Percentiles rank a stretch among this genome's conserved stretches.
Conservation (phyloP, 2,113 vertebrate genomes). For the Pelvicachromis taeniatus region DNA sequence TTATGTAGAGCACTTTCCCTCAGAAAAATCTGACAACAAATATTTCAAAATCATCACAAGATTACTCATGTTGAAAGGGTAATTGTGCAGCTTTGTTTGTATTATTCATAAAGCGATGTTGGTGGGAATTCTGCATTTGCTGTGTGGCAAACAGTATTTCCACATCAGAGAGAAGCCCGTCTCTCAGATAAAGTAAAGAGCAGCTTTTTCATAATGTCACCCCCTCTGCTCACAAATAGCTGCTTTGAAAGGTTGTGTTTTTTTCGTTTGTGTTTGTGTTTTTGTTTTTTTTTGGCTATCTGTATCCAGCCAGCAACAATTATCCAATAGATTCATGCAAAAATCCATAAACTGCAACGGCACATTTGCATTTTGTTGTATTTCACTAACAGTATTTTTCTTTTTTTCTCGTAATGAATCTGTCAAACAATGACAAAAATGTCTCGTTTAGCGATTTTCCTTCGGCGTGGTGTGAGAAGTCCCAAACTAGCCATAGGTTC, state of each 20-base stretch:
- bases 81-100: constrained; percentile 39
- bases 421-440: neutral
- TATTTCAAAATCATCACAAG: constrained; percentile 38
- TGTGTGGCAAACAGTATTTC: constrained; percentile 34
- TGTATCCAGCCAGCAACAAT: neutral
- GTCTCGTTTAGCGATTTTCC: constrained; percentile 6
- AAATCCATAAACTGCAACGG: neutral
- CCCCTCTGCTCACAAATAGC: constrained; percentile 11
- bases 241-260: constrained; percentile 20
- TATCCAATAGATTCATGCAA: constrained; percentile 1
- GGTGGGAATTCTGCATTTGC: constrained; percentile 28
- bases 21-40: constrained; percentile 33
- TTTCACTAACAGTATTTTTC: neutral
- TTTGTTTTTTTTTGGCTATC: neutral
- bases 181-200: constrained; percentile 16
- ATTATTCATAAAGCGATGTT: constrained; percentile 47
- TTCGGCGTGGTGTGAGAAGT: constrained; percentile 36
- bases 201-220: constrained; percentile 20
- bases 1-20: constrained; percentile 41
- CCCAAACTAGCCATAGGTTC: constrained; percentile 66
- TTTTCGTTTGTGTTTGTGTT: too few species aligned
- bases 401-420: neutral
- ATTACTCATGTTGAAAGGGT: constrained; percentile 23
- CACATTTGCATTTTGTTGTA: neutral
- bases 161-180: constrained; percentile 18